Base-by-base conservation (phyloP, 2,888 invertebrate genomes). In the Folsomia manolachei region DNA sequence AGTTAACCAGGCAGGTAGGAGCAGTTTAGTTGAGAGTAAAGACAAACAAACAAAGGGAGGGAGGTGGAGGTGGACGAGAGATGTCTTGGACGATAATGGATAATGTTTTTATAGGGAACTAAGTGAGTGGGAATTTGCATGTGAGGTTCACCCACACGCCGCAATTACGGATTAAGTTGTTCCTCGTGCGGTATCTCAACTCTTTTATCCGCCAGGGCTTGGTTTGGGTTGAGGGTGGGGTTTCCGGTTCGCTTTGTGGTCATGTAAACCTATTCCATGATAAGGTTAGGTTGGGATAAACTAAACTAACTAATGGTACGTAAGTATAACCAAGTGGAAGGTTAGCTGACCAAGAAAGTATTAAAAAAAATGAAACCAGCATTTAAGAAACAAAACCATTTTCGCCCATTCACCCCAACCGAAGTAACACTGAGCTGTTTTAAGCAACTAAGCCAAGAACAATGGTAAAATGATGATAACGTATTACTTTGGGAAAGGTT, bases 151-250 rank as follows among this genome's bases (percentile, higher is more conserved):
- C 39, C 39, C 39, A 39, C 39, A 39, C 39, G 39, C 39, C 14
- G 56, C 56, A 56, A 56, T 56, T 56, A 56, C 56, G 56, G 56
- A 56, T 56, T 56, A n/a, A 56, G 56, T 56, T 56, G 56, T 56
- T 56, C 56, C 56, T 56, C 56, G 56, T 56, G 56, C 21, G 56
- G 19, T 56, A 56, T 56, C 21, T 19, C n/a, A 18, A 56, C 19
- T 7, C 56, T 56, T 56, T 56, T 56, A 56, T 56, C 56, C 56
- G 19, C 56, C 7, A 56, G 4, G 56, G n/a, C n/a, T n/a, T n/a
- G n/a, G n/a, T n/a, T n/a, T n/a, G n/a, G n/a, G 56, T 21, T 7
- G 56, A 56, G n/a, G 56, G 56, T 56, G 56, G 56, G 21, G 56
- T 56, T 56, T 56, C 56, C 56, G 56, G 19, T 39, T 14, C 39